Evolutionary conservation across 2,113 vertebrate species (phyloP).

Genomic region (Myotis brandtii): DNA sequence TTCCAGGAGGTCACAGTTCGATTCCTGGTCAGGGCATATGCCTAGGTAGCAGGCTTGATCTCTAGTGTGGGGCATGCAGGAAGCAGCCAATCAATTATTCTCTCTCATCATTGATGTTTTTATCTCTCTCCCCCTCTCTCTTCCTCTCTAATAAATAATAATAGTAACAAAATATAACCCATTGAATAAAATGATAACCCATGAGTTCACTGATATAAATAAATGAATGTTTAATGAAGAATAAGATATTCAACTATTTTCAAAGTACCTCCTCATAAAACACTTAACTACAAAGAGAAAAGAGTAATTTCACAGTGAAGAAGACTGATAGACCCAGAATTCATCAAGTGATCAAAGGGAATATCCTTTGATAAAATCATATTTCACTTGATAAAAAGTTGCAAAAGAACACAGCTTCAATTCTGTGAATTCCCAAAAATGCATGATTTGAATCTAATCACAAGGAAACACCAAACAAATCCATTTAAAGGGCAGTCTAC

Average conservation of each 20-base stretch:
- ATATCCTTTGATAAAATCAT: not conserved
- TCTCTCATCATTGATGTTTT: no score
- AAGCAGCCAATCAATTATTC: no score
- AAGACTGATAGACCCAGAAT: not conserved
- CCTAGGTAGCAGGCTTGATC: no score
- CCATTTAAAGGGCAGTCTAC: not conserved
- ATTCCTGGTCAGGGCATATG: no score
- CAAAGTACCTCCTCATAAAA: slow-evolving; percentile 16
- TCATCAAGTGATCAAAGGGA: not conserved
- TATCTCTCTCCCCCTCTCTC: no score
- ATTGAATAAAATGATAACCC: slow-evolving; percentile 49
- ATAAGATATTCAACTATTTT: slow-evolving; percentile 51
- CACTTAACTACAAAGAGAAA: slow-evolving; percentile 33
- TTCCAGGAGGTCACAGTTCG: not conserved
- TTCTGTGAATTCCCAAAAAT: not conserved
- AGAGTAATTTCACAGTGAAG: not conserved
- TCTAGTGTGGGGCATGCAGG: no score
- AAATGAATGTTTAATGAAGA: slow-evolving; percentile 57
- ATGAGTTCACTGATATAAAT: not conserved
- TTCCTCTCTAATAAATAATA: not conserved
- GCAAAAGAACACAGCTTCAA: not conserved
- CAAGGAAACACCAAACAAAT: not conserved
- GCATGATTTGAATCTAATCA: not conserved
- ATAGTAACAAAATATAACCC: slow-evolving; percentile 4
- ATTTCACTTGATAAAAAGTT: not conserved